Evolutionary conservation across 1,140 invertebrate genomes (phyloP).

Genomic region (Leguminivora glycinivorella): DNA sequence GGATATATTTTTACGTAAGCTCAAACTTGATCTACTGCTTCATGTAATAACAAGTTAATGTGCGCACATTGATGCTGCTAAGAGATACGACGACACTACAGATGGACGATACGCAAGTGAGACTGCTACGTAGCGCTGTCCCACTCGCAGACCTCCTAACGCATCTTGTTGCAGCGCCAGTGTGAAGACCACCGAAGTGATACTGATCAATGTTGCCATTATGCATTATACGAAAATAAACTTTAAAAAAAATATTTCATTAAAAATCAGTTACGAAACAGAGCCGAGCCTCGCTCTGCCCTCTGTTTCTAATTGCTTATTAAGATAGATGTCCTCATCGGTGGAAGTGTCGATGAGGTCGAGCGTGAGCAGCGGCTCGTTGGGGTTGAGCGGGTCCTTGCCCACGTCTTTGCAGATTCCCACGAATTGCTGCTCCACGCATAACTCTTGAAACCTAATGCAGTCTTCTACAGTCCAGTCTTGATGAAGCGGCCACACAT

Average conservation of each 20-base stretch:
- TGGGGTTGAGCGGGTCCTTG: slow-evolving; percentile 71
- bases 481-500: slow-evolving; percentile 77
- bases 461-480: slow-evolving; percentile 82
- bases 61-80: too few relatives aligned
- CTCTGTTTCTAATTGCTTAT: slow-evolving; percentile 75
- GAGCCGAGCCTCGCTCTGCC: slow-evolving; percentile 68
- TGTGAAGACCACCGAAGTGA: not conserved
- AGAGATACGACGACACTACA: too few relatives aligned
- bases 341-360: slow-evolving; percentile 80
- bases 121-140: too few relatives aligned
- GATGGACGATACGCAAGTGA: too few relatives aligned
- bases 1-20: not conserved
- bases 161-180: too few relatives aligned
- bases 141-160: too few relatives aligned
- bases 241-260: slow-evolving; percentile 4
- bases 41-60: slow-evolving; percentile 12
- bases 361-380: slow-evolving; percentile 76
- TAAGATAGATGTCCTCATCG: slow-evolving; percentile 77
- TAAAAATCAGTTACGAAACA: slow-evolving; percentile 40
- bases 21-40: slow-evolving; percentile 17
- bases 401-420: slow-evolving; percentile 76
- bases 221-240: slow-evolving; percentile 27
- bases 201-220: slow-evolving; percentile 13
- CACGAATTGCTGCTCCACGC: slow-evolving; percentile 80
- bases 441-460: slow-evolving; percentile 80